Evolutionary conservation across 2,888 invertebrate genomes (phyloP).

Genomic region (Cerceris ruficornis): DNA sequence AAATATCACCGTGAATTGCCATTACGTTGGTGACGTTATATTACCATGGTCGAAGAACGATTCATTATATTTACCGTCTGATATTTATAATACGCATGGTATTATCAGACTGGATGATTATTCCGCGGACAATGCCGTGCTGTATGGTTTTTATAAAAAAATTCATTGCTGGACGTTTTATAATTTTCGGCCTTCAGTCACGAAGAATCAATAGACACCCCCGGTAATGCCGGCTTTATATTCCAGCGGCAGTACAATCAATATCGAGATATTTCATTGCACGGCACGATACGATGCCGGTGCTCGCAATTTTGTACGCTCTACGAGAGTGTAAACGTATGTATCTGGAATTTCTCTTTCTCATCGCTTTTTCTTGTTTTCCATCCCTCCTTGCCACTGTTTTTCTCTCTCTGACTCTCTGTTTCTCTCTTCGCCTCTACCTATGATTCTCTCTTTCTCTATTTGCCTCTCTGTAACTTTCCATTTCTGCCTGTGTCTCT

Average conservation of each 20-base stretch:
- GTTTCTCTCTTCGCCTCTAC: too few species aligned
- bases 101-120: not conserved
- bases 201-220: not conserved
- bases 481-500: too few species aligned
- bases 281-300: constrained; percentile 19
- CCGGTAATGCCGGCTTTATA: constrained; percentile 20
- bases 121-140: not conserved
- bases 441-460: too few species aligned
- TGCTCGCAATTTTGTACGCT: constrained; percentile 8
- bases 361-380: too few species aligned
- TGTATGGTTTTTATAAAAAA: constrained; percentile 6
- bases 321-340: not conserved
- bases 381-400: too few species aligned
- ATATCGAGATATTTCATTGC: constrained; percentile 43
- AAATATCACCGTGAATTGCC: too few species aligned
- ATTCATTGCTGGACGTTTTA: not conserved
- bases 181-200: constrained; percentile 9
- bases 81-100: too few species aligned
- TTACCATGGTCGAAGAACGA: too few species aligned
- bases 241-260: constrained; percentile 18
- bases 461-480: too few species aligned
- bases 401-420: too few species aligned
- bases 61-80: too few species aligned
- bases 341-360: not conserved
- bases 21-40: too few species aligned